A percentile compares a stretch with the other conserved stretches of the same genome.
Conservation (phyloP, 2,888 invertebrate genomes). For the Cataglyphis altisquamis region DNA sequence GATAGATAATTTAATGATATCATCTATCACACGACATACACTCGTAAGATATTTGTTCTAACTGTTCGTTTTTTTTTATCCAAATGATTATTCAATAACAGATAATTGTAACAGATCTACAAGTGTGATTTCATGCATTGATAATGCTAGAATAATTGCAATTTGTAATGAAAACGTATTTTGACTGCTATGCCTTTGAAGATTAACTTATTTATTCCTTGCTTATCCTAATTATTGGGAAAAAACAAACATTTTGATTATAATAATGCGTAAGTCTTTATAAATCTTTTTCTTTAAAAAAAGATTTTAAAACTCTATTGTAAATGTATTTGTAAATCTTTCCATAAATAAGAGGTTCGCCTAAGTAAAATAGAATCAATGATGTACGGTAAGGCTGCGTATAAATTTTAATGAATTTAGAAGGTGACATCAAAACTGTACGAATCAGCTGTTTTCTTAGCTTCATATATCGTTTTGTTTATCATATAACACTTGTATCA, state of each 20-base stretch:
- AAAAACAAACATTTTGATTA: not conserved
- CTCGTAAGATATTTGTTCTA: not conserved
- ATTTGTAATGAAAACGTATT: not conserved
- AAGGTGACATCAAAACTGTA: not conserved
- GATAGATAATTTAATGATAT: not conserved
- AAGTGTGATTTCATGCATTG: not conserved
- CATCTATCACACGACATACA: not conserved
- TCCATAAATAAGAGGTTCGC: not conserved
- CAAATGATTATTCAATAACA: not conserved
- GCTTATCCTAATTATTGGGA: not conserved
- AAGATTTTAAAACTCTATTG: not conserved
- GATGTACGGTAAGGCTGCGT: not conserved
- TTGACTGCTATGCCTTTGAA: not conserved
- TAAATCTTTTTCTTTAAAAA: not conserved
- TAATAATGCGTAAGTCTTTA: not conserved
- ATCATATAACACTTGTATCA: not conserved
- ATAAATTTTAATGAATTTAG: conserved; percentile 22
- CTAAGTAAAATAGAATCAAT: not conserved
- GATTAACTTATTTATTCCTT: conserved; percentile 8
- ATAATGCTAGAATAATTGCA: not conserved
- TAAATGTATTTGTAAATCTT: not conserved
- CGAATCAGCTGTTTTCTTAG: conserved; percentile 4
- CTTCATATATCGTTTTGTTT: not conserved
- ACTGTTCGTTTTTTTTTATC: conserved; percentile 20
- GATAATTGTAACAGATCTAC: not conserved